Base-by-base conservation (phyloP, 2,888 invertebrate genomes). In the Toxonevra muliebris region DNA sequence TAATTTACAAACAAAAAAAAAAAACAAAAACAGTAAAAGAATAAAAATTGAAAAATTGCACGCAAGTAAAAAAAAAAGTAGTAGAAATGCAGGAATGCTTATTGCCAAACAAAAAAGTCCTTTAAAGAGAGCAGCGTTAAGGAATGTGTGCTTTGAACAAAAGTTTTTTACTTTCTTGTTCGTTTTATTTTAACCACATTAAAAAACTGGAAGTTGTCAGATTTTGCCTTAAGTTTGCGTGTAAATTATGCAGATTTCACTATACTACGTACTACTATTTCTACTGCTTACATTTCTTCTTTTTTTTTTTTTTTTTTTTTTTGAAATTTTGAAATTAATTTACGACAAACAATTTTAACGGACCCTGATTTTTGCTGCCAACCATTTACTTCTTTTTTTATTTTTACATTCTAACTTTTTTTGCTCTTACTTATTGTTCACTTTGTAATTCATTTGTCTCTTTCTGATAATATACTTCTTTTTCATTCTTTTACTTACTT, bases 261-360 rank as follows among this genome's bases (percentile, higher is more conserved):
- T 30, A 7, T 7, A 30, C 30, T 30, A 30, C 7, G 30, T 30
- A 30, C 30, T 30, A 4, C 7, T 7, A 30, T 7, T 15, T 4
- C 50, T 48, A n/a, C 50, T 48, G 8, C 50, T 48, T 48, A 5
- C n/a, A n/a, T n/a, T n/a, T n/a, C n/a, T 15, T 48, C 17, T 50
- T 61, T 67, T 55, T 67, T 63, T 69, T 71, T 66, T 70, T 62
- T 62, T 63, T 66, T 57, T 60, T 61, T 43, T 69, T 69, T 57
- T 69, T 66, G 54, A 68, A 69, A 67, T 71, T 30, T 5, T 57
- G 69, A 77, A 77, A 76, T 76, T 78, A 76, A 77, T 79, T 79
- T 76, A 75, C 76, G 77, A 75, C 78, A 76, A 78, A 78, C 76
- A 76, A 77, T 77, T 77, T 79, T 73, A 77, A 76, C 75, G 76